Percentiles rank a stretch among this genome's conserved stretches.
These are phyloP conservation scores for Channallabes apus DNA, from an alignment of 2,797 vertebrate species.

Conservation along the genomic window DNA sequence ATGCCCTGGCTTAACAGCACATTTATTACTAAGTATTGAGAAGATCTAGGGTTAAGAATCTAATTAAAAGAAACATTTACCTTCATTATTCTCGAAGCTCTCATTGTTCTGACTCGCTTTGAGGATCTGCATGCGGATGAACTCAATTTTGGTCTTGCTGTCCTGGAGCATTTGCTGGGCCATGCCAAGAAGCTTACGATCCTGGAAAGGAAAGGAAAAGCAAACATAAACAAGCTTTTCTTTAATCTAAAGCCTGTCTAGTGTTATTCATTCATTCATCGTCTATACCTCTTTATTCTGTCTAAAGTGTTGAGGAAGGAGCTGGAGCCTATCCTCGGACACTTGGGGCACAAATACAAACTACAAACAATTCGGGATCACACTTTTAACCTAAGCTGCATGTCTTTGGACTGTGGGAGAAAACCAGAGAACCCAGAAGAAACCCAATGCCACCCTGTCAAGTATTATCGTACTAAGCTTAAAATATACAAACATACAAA, in stretches of 20 bases:
- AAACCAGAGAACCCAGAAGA: too few relatives aligned
- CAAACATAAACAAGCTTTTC: not conserved
- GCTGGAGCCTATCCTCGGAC: too few relatives aligned
- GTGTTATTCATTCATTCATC: not conserved
- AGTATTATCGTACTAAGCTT: too few relatives aligned
- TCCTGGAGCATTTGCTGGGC: constrained; percentile 99
- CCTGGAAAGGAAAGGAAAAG: constrained; percentile 72
- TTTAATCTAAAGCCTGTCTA: not conserved
- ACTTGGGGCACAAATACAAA: too few relatives aligned
- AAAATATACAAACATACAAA: too few relatives aligned
- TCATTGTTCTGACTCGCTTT: constrained; percentile 95
- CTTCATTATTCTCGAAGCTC: constrained; percentile 91
- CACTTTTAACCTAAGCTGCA: too few relatives aligned
- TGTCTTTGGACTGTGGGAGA: too few relatives aligned
- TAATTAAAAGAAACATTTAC: constrained; percentile 56
- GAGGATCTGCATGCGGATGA: constrained; percentile 99
- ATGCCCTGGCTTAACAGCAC: not conserved
- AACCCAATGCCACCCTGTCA: too few relatives aligned
- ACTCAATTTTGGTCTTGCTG: constrained; percentile 99
- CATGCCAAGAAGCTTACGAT: constrained; percentile 92
- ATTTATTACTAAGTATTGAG: not conserved
- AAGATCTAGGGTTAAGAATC: not conserved
- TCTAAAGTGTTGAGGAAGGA: too few relatives aligned
- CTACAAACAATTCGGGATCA: too few relatives aligned
- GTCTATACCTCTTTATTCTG: too few relatives aligned